Evolutionary conservation across 2,797 vertebrate genomes (phyloP).

Genomic region (Bryconaethiops microstoma): DNA sequence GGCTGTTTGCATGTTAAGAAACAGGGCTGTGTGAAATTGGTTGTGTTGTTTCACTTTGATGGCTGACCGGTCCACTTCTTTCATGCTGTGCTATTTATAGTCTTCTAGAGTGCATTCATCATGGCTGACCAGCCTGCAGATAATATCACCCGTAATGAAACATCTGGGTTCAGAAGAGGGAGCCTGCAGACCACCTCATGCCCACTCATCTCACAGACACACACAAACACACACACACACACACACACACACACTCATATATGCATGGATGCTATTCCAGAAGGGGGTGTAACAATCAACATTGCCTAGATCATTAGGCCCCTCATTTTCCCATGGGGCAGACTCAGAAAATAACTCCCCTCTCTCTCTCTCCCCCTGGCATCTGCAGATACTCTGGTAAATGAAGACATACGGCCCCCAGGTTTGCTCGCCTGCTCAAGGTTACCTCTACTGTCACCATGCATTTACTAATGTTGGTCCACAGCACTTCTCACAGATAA

Average conservation of each 20-base stretch:
- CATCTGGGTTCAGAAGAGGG: constrained; percentile 54
- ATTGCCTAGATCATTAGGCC: constrained; percentile 80
- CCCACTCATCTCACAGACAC: constrained; percentile 41
- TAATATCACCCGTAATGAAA: constrained; percentile 61
- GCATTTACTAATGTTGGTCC: constrained; percentile 78
- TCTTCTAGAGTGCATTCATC: constrained; percentile 52
- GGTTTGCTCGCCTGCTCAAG: constrained; percentile 79
- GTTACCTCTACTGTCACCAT: constrained; percentile 85
- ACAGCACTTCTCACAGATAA: constrained; percentile 70
- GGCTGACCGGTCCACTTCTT: constrained; percentile 49
- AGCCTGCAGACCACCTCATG: constrained; percentile 35
- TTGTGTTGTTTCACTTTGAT: constrained; percentile 32
- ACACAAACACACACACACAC: constrained; percentile 52
- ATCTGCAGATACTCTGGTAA: constrained; percentile 82
- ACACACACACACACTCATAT: constrained; percentile 55
- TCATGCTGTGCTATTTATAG: constrained; percentile 51
- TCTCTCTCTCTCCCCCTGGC: constrained; percentile 61
- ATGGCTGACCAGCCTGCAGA: constrained; percentile 45
- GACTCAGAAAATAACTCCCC: constrained; percentile 82
- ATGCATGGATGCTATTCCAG: constrained; percentile 70
- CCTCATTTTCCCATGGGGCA: constrained; percentile 74
- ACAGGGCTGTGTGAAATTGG: constrained; percentile 12
- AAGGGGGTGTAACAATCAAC: constrained; percentile 78
- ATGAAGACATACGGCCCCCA: constrained; percentile 85
- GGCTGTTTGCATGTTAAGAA: not conserved